Evolutionary conservation across 1,140 invertebrate genomes (phyloP).

Genomic region (Stegodyphus mimosarum): DNA sequence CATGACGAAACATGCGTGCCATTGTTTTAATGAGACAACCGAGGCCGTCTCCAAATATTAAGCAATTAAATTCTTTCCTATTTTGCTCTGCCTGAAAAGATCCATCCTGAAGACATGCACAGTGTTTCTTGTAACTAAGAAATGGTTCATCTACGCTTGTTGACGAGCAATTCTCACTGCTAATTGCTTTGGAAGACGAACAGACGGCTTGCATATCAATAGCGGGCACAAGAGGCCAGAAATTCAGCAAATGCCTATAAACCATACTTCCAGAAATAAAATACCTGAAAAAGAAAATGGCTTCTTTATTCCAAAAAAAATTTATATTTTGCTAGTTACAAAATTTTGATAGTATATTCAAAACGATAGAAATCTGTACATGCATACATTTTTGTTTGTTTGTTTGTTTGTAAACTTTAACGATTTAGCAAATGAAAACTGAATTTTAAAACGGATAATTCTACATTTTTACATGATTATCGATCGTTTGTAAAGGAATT

Average conservation of each 20-base stretch:
- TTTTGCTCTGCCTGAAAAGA: not conserved
- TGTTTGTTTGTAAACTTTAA: too few relatives aligned
- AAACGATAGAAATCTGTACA: too few relatives aligned
- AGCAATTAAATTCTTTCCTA: conserved; percentile 16
- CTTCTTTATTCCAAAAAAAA: too few relatives aligned
- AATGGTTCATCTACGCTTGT: not conserved
- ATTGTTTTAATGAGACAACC: conserved; percentile 41
- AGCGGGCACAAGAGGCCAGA: conserved; percentile 48
- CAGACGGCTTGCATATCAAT: conserved; percentile 20
- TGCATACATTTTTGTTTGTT: too few relatives aligned
- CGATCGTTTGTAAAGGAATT: too few relatives aligned
- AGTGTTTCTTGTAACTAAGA: not conserved
- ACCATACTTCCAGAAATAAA: conserved; percentile 1
- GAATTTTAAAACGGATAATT: too few relatives aligned
- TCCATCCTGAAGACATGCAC: not conserved
- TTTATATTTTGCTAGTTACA: too few relatives aligned
- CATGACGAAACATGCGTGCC: conserved; percentile 19
- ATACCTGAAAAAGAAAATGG: too few relatives aligned
- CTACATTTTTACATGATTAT: too few relatives aligned
- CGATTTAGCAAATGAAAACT: too few relatives aligned
- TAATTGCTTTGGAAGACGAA: not conserved
- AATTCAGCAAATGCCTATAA: conserved; percentile 47
- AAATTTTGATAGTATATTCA: too few relatives aligned
- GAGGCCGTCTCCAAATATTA: conserved; percentile 20
- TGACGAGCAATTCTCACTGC: not conserved